Conservation (phyloP, 2,113 vertebrate species). For the Neogobius melanostomus region DNA sequence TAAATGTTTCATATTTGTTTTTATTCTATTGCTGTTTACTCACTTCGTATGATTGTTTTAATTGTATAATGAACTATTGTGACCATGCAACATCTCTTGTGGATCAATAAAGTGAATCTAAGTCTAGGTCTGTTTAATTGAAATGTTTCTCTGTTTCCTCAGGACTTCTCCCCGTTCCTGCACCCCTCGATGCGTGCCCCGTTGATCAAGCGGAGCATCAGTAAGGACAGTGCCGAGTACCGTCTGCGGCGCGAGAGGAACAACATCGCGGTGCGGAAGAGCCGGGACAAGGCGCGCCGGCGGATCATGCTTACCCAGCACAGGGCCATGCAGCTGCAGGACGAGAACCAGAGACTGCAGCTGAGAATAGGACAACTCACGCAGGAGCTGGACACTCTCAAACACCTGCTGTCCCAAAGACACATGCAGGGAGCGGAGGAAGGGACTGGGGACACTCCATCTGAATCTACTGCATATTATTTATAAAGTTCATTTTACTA, state of each 20-base stretch:
- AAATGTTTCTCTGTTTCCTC: not conserved
- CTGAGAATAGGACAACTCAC: slow-evolving; percentile 83
- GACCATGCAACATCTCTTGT: too few species aligned
- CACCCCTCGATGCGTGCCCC: slow-evolving; percentile 67
- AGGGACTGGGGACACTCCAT: slow-evolving; percentile 28
- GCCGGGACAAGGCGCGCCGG: slow-evolving; percentile 88
- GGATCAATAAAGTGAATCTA: too few species aligned
- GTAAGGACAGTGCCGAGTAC: slow-evolving; percentile 88
- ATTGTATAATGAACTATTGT: too few species aligned
- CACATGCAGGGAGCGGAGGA: slow-evolving; percentile 67
- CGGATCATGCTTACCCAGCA: slow-evolving; percentile 87
- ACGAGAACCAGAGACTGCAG: slow-evolving; percentile 87
- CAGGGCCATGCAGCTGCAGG: slow-evolving; percentile 85
- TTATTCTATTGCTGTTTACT: too few species aligned
- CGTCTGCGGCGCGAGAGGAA: slow-evolving; percentile 85
- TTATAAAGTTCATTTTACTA: too few species aligned
- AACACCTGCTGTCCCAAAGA: slow-evolving; percentile 85
- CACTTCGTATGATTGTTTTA: too few species aligned
- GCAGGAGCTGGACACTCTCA: slow-evolving; percentile 87
- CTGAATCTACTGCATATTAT: slow-evolving; percentile 16
- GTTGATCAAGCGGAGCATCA: slow-evolving; percentile 79
- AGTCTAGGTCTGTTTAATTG: too few species aligned
- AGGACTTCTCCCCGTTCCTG: slow-evolving; percentile 74
- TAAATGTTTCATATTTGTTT: too few species aligned
- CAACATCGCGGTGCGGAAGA: slow-evolving; percentile 90